Conservation (phyloP, 2,888 invertebrate genomes). For the Dolichomitus sp. region DNA sequence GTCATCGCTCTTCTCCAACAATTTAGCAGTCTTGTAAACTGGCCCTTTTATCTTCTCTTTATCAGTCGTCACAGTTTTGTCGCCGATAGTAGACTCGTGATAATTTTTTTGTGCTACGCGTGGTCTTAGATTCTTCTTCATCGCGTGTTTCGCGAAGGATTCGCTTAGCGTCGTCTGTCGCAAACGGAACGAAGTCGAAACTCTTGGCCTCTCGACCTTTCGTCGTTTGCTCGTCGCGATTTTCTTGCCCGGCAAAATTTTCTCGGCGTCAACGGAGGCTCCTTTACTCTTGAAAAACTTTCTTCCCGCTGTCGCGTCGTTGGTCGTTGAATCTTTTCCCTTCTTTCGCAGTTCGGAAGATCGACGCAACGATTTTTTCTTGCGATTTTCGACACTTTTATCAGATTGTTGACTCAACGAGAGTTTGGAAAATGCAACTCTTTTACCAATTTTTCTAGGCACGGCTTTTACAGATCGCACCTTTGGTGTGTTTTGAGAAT, state of each 20-base stretch:
- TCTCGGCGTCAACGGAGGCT: not conserved
- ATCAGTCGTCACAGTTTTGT: not conserved
- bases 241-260: conserved; percentile 21
- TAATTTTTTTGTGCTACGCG: conserved; percentile 55
- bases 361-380: not conserved
- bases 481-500: not conserved
- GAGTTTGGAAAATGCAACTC: not conserved
- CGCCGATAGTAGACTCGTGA: conserved; percentile 49
- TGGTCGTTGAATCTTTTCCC: not conserved
- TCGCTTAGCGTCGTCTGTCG: conserved; percentile 69
- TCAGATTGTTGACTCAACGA: not conserved
- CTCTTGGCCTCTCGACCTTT: conserved; percentile 36
- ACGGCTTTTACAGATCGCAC: not conserved
- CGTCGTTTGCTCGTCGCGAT: conserved; percentile 1
- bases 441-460: not conserved
- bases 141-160: conserved; percentile 69
- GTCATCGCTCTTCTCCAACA: conserved; percentile 50
- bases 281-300: conserved; percentile 62
- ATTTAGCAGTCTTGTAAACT: conserved; percentile 68
- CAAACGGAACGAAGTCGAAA: conserved; percentile 56
- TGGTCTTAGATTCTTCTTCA: conserved; percentile 59
- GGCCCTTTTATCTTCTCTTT: conserved; percentile 58
- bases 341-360: not conserved
- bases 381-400: not conserved
- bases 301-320: not conserved